Conservation (phyloP, 2,113 vertebrate species). For the Clinocottus analis region DNA sequence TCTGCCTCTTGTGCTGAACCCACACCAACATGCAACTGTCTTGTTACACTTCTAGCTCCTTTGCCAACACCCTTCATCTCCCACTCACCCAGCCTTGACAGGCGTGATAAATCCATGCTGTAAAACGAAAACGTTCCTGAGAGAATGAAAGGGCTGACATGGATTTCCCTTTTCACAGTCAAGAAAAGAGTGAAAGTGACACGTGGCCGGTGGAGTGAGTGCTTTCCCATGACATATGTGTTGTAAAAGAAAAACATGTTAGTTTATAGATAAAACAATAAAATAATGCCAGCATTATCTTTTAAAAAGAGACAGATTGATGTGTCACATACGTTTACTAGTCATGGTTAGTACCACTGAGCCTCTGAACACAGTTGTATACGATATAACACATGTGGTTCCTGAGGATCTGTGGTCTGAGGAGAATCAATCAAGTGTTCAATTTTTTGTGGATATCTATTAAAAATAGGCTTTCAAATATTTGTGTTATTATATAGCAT, state of each 20-base stretch:
- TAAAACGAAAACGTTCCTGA: constrained; percentile 63
- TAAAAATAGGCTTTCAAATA: neutral
- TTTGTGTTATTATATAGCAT: neutral
- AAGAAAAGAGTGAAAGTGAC: constrained; percentile 27
- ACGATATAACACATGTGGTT: neutral
- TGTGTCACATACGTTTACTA: neutral
- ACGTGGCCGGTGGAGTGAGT: constrained; percentile 12
- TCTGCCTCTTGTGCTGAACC: constrained; percentile 8
- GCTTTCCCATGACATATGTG: constrained; percentile 3
- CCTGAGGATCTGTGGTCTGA: neutral
- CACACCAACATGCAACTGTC: constrained; percentile 6
- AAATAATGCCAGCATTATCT: neutral
- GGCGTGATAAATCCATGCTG: constrained; percentile 61
- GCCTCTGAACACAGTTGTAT: neutral
- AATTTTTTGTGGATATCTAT: neutral
- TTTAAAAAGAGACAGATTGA: neutral
- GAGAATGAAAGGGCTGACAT: constrained; percentile 39
- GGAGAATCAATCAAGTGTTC: neutral
- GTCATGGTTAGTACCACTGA: neutral
- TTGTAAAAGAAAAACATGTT: neutral
- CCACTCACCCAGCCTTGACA: constrained; percentile 49
- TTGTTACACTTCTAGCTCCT: constrained; percentile 33
- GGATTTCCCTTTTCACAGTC: constrained; percentile 37
- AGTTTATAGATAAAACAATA: neutral
- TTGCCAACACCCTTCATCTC: constrained; percentile 25